Evolutionary conservation across 2,797 vertebrate genomes (phyloP), one percentile per base, ranked within the genome.

Genomic region (Phalanger gymnotis): DNA sequence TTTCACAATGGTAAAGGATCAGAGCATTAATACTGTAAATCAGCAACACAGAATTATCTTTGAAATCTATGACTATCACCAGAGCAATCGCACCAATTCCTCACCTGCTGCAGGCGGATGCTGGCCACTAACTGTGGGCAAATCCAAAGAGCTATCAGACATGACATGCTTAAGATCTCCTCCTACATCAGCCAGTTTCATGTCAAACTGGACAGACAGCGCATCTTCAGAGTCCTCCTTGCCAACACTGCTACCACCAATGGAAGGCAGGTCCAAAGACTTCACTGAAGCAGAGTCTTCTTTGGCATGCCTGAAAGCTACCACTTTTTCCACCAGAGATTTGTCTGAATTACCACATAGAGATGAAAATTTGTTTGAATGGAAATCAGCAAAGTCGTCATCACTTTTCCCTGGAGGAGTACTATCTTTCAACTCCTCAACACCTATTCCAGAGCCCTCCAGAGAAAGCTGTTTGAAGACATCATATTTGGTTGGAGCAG

Each of bases 101-200:
- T 99, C 99, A 99, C 99, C 99, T 99, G 99, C 99, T 98, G 99
- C 99, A 93, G 99, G 99, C 97, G 99, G 99, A 98, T 99, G 99
- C 98, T 99, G 99, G 98, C 99, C 99, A 95, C 99, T 99, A 99
- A 99, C 99, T 98, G 99, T 99, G 94, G 99, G 99, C 98, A 99
- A 99, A 99, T 99, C 99, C 99, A 99, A 99, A 98, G 99, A 99
- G 99, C 99, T 99, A 99, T 99, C 99, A 98, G 99, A 99, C 99
- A 99, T 99, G 99, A 99, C 99, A 96, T 99, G 99, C 98, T 99
- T 99, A 99, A 99, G 99, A 99, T 99, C 99, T 98, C 99, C 99
- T 96, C 99, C 99, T 98, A 99, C 99, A 98, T 99, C 99, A 94
- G 99, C 99, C 98, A 99, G 98, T 99, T 99, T 99, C 99, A 99